Evolutionary conservation across 2,888 invertebrate genomes (phyloP), one percentile per base, ranked within the genome.

Genomic region (Netelia inedita): DNA sequence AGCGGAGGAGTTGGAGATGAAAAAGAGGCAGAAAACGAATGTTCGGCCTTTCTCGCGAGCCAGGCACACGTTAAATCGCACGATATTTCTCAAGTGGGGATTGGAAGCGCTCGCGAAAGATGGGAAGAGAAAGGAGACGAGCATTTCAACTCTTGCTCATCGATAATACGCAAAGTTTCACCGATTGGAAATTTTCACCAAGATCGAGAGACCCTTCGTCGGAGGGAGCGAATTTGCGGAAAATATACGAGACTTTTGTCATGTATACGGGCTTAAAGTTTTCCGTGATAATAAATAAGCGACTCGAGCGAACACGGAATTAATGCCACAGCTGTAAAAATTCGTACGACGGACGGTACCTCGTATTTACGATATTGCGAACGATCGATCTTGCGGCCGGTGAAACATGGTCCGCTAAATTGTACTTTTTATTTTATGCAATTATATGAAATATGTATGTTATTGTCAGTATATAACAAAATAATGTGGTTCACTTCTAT

Each of bases 221-320:
- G 8, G 46, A 61, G 61, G 6, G 50, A 69, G 35, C 59, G 5
- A 28, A 69, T 46, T n/a, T 19, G 21, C 55, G 61, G 59, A 66
- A 74, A 57, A 73, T 71, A 55, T 68, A 43, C 55, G 50, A 46
- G 69, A 78, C 19, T 53, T 76, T 81, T 81, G 57, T 76, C 72
- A 72, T 43, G 50, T 41, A 21, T 21, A 28, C 23, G 43, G 21
- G 35, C 35, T 53, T 16, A 57, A 55, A 78, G 78, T 69, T 84
- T 81, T 74, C 57, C 50, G 28, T 69, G 46, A 78, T 85, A 80
- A 75, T 72, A 74, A 79, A 69, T 28, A 28, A 28, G 28, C 28
- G 46, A 63, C 81, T 41, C 57, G 41, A 23, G 63, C 61, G 66
- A 50, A 57, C n/a, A 50, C 35, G 43, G 6, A 69, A 74, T 78